A percentile compares a stretch with the other conserved stretches of the same genome.
Evolutionary conservation across 2,113 vertebrate genomes (phyloP).

Genomic region (Salvelinus fontinalis): DNA sequence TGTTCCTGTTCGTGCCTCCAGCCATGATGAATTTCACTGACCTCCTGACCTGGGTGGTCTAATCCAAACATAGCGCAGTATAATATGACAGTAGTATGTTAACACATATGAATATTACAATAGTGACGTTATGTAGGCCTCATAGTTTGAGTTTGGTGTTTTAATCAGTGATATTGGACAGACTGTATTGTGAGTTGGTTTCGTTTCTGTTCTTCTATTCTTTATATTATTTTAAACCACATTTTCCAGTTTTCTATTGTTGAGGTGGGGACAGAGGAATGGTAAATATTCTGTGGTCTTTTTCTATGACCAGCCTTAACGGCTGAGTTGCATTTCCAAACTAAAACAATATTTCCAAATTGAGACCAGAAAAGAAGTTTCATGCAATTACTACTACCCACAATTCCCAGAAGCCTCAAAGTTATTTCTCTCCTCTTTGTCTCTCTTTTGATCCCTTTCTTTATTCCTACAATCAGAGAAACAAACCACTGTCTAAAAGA

Average conservation of each 20-base stretch:
- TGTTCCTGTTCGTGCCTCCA: too few species aligned
- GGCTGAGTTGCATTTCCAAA: constrained; percentile 43
- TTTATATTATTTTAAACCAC: neutral
- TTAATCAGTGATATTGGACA: too few species aligned
- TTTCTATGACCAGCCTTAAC: constrained; percentile 31
- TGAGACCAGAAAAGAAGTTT: constrained; percentile 47
- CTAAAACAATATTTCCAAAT: constrained; percentile 32
- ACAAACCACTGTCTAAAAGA: neutral
- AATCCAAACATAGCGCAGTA: too few species aligned
- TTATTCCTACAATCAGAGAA: constrained; percentile 13
- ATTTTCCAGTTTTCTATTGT: neutral
- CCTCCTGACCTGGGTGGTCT: too few species aligned
- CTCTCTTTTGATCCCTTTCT: constrained; percentile 42
- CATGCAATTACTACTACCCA: constrained; percentile 33
- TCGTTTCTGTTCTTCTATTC: neutral
- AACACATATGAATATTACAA: too few species aligned
- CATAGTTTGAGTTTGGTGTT: too few species aligned
- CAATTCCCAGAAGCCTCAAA: constrained; percentile 54
- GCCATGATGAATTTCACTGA: too few species aligned
- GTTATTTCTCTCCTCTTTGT: constrained; percentile 33
- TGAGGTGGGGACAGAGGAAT: neutral
- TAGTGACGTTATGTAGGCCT: too few species aligned
- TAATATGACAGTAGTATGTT: too few species aligned
- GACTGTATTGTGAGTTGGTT: neutral
- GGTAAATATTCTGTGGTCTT: neutral